phyloP scores from a whole-genome alignment of 92 coral and sea anemone genomes.

The Epizoanthus scotinus region DNA sequence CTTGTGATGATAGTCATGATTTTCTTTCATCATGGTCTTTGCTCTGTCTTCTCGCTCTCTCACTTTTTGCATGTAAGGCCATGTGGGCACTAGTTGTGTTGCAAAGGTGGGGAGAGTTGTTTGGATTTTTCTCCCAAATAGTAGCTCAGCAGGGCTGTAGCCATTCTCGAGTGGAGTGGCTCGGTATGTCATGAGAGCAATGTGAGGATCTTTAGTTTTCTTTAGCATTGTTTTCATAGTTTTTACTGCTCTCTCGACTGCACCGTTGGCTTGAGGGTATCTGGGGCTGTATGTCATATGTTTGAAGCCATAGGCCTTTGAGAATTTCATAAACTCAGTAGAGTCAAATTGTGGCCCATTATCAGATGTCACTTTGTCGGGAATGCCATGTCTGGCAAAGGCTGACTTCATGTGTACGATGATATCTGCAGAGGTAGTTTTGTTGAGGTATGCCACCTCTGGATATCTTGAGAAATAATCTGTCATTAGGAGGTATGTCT shows the following conservation, averaged over 20 bases:
- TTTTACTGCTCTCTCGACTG: conserved; percentile 51
- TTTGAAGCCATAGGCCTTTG: conserved; percentile 49
- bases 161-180: conserved; percentile 28
- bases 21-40: no score
- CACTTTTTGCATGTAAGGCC: no score
- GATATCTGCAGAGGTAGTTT: conserved; percentile 26
- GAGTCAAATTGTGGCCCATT: conserved; percentile 58
- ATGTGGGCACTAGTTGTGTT: no score
- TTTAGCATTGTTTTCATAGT: conserved; percentile 48
- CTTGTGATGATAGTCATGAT: no score
- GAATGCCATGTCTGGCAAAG: conserved; percentile 65
- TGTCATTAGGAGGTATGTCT: conserved; percentile 42
- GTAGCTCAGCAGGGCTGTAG: conserved; percentile 27
- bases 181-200: conserved; percentile 19
- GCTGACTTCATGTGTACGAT: conserved; percentile 45
- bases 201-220: conserved; percentile 31
- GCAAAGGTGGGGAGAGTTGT: no score
- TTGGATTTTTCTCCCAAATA: not conserved
- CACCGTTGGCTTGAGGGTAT: conserved; percentile 53
- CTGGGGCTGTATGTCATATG: conserved; percentile 57
- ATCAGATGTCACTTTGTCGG: conserved; percentile 46
- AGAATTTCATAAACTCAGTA: conserved; percentile 37
- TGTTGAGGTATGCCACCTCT: conserved; percentile 37
- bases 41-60: no score
- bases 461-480: conserved; percentile 54